Evolutionary conservation across 2,113 vertebrate species (phyloP).

Genomic region (Forbesichthys agassizii): DNA sequence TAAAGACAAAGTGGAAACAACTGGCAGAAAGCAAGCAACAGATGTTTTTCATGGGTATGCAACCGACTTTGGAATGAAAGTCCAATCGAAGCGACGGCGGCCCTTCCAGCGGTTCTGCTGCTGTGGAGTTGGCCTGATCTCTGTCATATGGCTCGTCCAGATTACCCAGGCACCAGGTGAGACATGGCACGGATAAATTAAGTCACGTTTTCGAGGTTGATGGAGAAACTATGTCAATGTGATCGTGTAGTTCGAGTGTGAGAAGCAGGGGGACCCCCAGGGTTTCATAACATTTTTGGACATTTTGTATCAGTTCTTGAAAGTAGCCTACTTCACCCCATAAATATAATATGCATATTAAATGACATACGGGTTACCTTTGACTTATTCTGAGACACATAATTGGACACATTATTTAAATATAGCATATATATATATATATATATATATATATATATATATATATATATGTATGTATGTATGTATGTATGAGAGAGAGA

Average conservation of each 20-base stretch:
- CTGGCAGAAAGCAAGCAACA: slow-evolving; percentile 56
- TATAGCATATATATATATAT: too few relatives aligned
- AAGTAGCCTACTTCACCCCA: too few relatives aligned
- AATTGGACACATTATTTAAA: too few relatives aligned
- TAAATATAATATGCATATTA: too few relatives aligned
- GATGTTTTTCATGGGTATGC: slow-evolving; percentile 62
- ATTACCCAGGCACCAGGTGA: slow-evolving; percentile 76
- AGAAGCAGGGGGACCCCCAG: neutral
- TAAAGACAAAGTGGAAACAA: slow-evolving; percentile 54
- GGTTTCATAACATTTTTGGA: too few relatives aligned
- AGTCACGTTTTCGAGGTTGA: neutral
- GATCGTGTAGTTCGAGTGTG: neutral
- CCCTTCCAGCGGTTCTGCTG: slow-evolving; percentile 78
- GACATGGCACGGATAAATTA: slow-evolving; percentile 10
- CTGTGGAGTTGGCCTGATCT: slow-evolving; percentile 72
- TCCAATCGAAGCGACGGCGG: slow-evolving; percentile 70
- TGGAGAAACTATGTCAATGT: neutral
- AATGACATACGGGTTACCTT: too few relatives aligned
- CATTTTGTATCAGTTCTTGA: too few relatives aligned
- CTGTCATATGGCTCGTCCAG: slow-evolving; percentile 72
- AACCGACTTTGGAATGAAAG: slow-evolving; percentile 72
- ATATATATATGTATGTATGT: too few relatives aligned
- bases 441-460: too few relatives aligned
- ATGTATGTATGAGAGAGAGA: too few relatives aligned
- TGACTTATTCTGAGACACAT: too few relatives aligned